Base-by-base conservation (phyloP, 2,797 vertebrate genomes). In the Holocentrus rufus region DNA sequence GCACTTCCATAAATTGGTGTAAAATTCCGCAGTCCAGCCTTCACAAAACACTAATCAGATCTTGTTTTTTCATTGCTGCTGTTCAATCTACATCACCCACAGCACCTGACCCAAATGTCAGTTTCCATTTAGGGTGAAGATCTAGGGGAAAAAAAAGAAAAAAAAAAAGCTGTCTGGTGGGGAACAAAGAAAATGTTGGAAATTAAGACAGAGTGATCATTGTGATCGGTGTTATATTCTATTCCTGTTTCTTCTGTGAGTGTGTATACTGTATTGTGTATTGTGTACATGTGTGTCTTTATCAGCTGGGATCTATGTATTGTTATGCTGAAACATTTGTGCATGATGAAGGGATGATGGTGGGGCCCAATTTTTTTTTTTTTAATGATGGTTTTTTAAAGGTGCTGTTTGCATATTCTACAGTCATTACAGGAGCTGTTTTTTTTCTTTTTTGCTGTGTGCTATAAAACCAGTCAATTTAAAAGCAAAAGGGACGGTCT, bases 21-120 rank as follows among this genome's bases (percentile, higher is more conserved):
- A 78, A 83, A 89, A 86, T 83, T 79, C 71, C 65, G 63, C 83
- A 79, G 83, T 84, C 66, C 65, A 18, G 59, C 65, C 69, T 72
- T 67, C 27, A 71, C 53, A 67, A 72, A 87, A 79, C 77, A 76
- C 55, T 78, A 82, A 91, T 90, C 79, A 84, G 80, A 85, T 85
- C 61, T 73, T 76, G 76, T 73, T 76, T 84, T 88, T 87, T 72
- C 71, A 63, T 52, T 64, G 74, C 76, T 72, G 72, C 76, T 60
- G 58, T 74, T 85, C 59, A 60, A 49, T 74, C 82, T 65, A 31
- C 69, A 74, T 80, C 70, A 77, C 66, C 54, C 31, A 76, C 30
- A 74, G 36, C 82, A 79, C 66, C 66, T 79, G 77, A 88, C 79
- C 77, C 74, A 79, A 73, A 80, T 88, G 79, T 84, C 76, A 70